Percentiles rank a stretch among this genome's conserved stretches.
Evolutionary conservation across 2,888 invertebrate species (phyloP).

Genomic region (Brachyopa scutellaris): DNA sequence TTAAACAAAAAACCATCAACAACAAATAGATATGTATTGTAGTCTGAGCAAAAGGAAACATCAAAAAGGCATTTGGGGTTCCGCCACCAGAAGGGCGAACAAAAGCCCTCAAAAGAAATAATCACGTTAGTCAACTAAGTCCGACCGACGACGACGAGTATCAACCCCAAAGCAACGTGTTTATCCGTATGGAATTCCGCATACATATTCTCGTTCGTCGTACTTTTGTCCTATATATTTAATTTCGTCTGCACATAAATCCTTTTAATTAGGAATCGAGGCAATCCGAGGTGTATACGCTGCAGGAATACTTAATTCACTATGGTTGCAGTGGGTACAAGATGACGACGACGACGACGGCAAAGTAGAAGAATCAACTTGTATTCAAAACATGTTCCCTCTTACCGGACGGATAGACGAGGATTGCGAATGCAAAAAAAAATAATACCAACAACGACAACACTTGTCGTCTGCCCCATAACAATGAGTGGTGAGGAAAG

Average conservation of each 20-base stretch:
- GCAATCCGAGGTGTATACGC: slow-evolving; percentile 71
- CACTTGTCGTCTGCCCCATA: slow-evolving; percentile 65
- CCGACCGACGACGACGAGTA: slow-evolving; percentile 31
- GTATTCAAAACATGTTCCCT: slow-evolving; percentile 70
- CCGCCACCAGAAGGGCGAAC: slow-evolving; percentile 14
- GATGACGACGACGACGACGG: slow-evolving; percentile 19
- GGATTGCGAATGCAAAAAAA: slow-evolving; percentile 48
- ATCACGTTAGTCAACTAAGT: slow-evolving; percentile 63
- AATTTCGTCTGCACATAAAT: slow-evolving; percentile 71
- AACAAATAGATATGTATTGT: slow-evolving; percentile 36
- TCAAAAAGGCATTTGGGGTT: slow-evolving; percentile 41
- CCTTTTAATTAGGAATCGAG: slow-evolving; percentile 72
- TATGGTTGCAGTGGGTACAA: slow-evolving; percentile 55
- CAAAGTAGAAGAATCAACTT: slow-evolving; percentile 37
- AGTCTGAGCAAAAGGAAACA: slow-evolving; percentile 34
- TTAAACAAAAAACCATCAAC: no score
- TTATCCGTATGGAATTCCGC: slow-evolving; percentile 67
- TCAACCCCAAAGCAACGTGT: slow-evolving; percentile 48
- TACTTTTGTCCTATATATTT: slow-evolving; percentile 70
- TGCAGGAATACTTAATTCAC: slow-evolving; percentile 66
- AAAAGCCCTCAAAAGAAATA: slow-evolving; percentile 55
- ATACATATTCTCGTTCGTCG: no score
- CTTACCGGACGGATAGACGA: slow-evolving; percentile 42
- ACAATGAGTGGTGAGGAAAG: slow-evolving; percentile 64
- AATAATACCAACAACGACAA: slow-evolving; percentile 26